A percentile compares a stretch with the other conserved stretches of the same genome.
These are phyloP conservation scores for Nymphalis polychloros DNA, from an alignment of 2,888 invertebrate genomes.

Conservation along the genomic window DNA sequence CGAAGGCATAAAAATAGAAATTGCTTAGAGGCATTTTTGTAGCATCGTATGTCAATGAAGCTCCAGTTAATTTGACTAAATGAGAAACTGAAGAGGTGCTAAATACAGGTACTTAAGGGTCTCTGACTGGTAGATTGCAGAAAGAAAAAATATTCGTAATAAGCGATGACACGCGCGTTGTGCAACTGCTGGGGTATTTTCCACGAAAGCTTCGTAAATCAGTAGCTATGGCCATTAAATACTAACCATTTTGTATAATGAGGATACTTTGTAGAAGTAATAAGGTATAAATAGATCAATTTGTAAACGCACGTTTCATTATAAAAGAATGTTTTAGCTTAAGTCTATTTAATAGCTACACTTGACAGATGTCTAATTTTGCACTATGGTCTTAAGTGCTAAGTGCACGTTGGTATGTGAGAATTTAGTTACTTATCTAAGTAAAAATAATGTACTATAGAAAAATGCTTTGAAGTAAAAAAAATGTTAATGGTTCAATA, in stretches of 20 bases:
- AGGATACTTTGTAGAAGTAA: constrained; percentile 32
- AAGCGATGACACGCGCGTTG: constrained; percentile 37
- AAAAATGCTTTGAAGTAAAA: too few species aligned
- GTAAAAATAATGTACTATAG: not conserved
- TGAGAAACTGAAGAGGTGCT: constrained; percentile 46
- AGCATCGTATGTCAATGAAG: constrained; percentile 43
- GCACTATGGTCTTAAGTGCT: not conserved
- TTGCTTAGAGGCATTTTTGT: constrained; percentile 33
- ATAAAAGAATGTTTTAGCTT: constrained; percentile 25
- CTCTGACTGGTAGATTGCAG: constrained; percentile 34
- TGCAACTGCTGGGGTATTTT: constrained; percentile 38
- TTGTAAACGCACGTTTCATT: constrained; percentile 34
- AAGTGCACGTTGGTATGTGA: constrained; percentile 19
- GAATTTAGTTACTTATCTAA: constrained; percentile 7
- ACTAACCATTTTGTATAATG: constrained; percentile 34
- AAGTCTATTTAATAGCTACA: constrained; percentile 25
- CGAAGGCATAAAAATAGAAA: constrained; percentile 18
- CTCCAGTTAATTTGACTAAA: constrained; percentile 46
- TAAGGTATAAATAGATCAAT: constrained; percentile 36
- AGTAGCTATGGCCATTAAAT: constrained; percentile 21
- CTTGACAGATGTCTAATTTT: constrained; percentile 28
- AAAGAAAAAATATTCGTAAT: constrained; percentile 37
- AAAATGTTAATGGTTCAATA: too few species aligned
- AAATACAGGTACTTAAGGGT: constrained; percentile 44
- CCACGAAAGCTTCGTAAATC: constrained; percentile 38